phyloP scores from a whole-genome alignment of 2,888 invertebrate genomes.

The Ormyrus labotus region DNA sequence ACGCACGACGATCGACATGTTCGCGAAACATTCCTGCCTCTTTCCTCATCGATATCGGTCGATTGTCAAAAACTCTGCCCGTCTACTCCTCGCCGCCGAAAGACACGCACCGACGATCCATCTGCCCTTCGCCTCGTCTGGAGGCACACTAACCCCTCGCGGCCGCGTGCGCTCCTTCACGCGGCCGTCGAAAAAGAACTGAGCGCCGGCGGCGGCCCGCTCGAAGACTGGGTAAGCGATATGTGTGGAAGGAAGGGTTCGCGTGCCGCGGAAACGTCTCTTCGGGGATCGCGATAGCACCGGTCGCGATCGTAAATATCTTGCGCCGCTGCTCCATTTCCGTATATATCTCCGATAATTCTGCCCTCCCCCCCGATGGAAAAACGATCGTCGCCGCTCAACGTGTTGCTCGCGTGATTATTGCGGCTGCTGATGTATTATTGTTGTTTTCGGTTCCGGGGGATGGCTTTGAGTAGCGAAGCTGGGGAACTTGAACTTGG shows the following conservation, averaged over 20 bases:
- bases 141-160: too few species aligned
- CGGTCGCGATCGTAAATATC: conserved; percentile 50
- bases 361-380: neutral
- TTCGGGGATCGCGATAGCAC: conserved; percentile 53
- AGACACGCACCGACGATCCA: too few species aligned
- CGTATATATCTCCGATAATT: conserved; percentile 30
- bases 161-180: conserved; percentile 14
- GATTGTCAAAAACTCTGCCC: neutral
- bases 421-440: too few species aligned
- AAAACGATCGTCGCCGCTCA: neutral
- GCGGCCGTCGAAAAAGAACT: conserved; percentile 59
- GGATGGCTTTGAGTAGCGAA: too few species aligned
- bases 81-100: too few species aligned
- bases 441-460: too few species aligned
- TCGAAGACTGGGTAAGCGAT: conserved; percentile 25
- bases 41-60: neutral
- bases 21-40: too few species aligned
- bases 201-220: conserved; percentile 19
- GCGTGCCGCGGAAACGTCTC: conserved; percentile 68
- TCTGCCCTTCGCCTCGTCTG: too few species aligned
- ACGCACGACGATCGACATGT: too few species aligned
- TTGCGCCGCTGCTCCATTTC: conserved; percentile 34
- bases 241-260: conserved; percentile 57
- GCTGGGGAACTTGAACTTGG: too few species aligned
- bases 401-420: conserved; percentile 27